These are phyloP conservation scores for Oceanodroma leucorhoa DNA, from an alignment of 2,797 vertebrate genomes.

Conservation along the genomic window DNA sequence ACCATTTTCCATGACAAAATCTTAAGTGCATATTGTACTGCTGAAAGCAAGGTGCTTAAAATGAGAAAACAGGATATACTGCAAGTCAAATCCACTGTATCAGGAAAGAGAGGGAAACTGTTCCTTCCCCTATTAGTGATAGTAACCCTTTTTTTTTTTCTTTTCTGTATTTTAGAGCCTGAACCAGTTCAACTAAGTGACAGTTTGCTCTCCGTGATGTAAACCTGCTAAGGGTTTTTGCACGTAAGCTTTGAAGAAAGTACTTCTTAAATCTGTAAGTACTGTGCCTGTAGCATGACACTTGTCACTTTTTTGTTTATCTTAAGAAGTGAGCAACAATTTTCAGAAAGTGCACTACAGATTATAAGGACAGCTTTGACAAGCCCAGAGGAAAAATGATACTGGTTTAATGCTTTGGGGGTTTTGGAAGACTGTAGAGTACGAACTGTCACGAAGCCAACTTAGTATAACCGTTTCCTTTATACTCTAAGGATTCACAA, in stretches of 20 bases:
- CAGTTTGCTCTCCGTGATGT: neutral
- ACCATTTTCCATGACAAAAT: neutral
- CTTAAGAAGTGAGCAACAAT: slow-evolving; percentile 29
- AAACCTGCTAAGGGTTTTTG: neutral
- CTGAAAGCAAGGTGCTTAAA: neutral
- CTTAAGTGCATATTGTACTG: neutral
- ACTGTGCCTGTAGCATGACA: slow-evolving; percentile 28
- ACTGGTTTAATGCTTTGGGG: slow-evolving; percentile 9
- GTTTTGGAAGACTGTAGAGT: slow-evolving; percentile 50
- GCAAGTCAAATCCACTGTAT: neutral
- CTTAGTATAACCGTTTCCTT: slow-evolving; percentile 74
- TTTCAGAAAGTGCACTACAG: slow-evolving; percentile 19
- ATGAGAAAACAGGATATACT: neutral
- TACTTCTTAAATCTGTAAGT: neutral
- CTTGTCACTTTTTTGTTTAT: slow-evolving; percentile 33
- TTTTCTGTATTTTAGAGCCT: neutral
- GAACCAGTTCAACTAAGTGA: neutral
- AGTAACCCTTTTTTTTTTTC: neutral
- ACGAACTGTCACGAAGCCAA: slow-evolving; percentile 66
- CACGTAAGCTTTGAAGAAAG: slow-evolving; percentile 9
- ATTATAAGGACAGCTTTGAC: slow-evolving; percentile 6
- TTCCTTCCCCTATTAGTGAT: neutral
- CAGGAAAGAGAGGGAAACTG: neutral
- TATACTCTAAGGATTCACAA: slow-evolving; percentile 59
- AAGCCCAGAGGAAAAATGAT: slow-evolving; percentile 53